Base-by-base conservation (phyloP, 2,113 vertebrate species). In the Lagenorhynchus albirostris region DNA sequence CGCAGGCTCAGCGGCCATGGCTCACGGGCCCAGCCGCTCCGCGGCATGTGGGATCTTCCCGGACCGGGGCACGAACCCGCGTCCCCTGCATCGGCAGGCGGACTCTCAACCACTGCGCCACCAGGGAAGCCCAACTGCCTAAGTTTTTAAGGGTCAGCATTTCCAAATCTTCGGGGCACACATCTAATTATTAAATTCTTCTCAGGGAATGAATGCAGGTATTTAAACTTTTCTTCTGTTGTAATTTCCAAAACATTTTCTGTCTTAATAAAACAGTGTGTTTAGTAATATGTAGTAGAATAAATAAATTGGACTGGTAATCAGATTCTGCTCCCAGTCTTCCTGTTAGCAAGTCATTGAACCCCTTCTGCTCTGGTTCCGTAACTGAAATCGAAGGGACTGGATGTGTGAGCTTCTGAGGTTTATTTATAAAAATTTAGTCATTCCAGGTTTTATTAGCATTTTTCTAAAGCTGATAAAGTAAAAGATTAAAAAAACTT, bases 381-480 rank as follows among this genome's bases (percentile, higher is more conserved):
- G 9, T 5, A 55, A 29, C 55, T 91, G 67, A 89, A 95, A 86
- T 92, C 38, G 73, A 80, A 77, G 55, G 65, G 31, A 38, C 86
- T 71, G n/a, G 23, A n/a, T 95, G 2, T 81, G 21, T 91, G 86
- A 82, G 38, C 14, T 83, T 95, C 62, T 70, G 44, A 84, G 44
- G 21, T 73, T 97, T 89, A 71, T 11, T 80, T 95, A 44, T 55
- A 86, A 87, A 95, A 80, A 70, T 96, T 83, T 81, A 65, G 55
- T 92, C 38, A 88, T 95, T 93, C n/a, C 31, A 41, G 31, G 10
- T 90, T 97, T 85, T 73, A 73, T 80, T 94, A 74, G 73, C 63
- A 89, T 91, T 96, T 92, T 81, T 91, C 67, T 91, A 89, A 94
- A 81, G 71, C 65, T 83, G 68, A 79, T 97, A 86, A 94, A 94